Evolutionary conservation across 2,888 invertebrate genomes (phyloP).

Genomic region (Encarsia formosa): DNA sequence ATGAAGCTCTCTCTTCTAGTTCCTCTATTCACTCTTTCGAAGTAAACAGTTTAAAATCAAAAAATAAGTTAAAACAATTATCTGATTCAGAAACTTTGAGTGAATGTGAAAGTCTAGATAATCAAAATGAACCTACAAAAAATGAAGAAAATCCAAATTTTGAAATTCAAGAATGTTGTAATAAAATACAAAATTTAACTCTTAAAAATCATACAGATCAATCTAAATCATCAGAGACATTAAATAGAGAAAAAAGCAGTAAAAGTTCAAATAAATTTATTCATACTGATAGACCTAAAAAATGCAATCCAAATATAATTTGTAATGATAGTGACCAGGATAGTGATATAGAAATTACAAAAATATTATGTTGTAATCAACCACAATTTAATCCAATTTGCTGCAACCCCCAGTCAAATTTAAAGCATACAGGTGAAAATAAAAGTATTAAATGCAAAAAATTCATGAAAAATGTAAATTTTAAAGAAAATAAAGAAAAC

Average conservation of each 20-base stretch:
- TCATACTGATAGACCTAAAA: not conserved
- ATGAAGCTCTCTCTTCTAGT: too few species aligned
- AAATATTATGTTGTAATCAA: not conserved
- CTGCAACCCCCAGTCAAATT: not conserved
- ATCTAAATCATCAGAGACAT: not conserved
- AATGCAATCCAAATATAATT: not conserved
- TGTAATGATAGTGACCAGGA: constrained; percentile 5
- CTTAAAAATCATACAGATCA: not conserved
- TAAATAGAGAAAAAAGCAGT: not conserved
- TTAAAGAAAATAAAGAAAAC: constrained; percentile 16
- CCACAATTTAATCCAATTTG: too few species aligned
- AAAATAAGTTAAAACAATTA: not conserved
- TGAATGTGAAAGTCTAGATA: not conserved
- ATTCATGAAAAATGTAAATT: not conserved
- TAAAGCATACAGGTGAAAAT: not conserved
- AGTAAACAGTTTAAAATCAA: not conserved
- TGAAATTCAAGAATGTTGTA: not conserved
- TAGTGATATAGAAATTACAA: constrained; percentile 7
- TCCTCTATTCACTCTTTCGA: not conserved
- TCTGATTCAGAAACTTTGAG: not conserved
- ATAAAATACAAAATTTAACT: constrained; percentile 2
- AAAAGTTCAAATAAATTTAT: not conserved
- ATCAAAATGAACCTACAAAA: not conserved
- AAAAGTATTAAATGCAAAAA: not conserved
- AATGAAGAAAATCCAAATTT: not conserved